A percentile compares a stretch with the other conserved stretches of the same genome.
phyloP scores from a whole-genome alignment of 2,113 vertebrate species.

The Pseudopodoces humilis region DNA sequence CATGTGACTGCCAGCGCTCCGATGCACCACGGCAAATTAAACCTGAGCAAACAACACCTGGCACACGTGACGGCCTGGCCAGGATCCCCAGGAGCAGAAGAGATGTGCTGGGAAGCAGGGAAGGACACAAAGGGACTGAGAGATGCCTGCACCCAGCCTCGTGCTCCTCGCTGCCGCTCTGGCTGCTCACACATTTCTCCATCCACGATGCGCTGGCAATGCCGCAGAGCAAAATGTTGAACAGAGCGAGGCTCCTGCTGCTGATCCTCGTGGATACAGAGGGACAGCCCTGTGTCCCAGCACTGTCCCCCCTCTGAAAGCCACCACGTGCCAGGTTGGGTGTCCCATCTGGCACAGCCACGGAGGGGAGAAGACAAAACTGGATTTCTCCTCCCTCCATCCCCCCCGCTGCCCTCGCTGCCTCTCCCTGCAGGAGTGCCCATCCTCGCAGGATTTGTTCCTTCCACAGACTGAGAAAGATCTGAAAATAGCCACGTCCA shows the following conservation, averaged over 20 bases:
- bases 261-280: background rate
- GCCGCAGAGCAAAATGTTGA: background rate
- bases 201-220: fast-evolving
- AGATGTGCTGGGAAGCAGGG: background rate
- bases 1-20: conserved; percentile 32
- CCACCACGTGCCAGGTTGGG: background rate
- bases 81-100: background rate
- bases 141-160: background rate
- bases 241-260: fast-evolving
- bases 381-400: background rate
- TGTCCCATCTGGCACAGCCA: background rate
- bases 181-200: background rate
- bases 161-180: background rate
- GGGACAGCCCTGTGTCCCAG: background rate
- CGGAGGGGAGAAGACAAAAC: background rate
- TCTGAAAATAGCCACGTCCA: background rate
- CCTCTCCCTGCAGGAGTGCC: background rate
- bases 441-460: background rate
- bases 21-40: conserved; percentile 51
- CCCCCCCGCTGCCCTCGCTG: background rate
- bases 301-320: background rate
- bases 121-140: background rate
- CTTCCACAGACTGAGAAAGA: background rate
- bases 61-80: background rate
- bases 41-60: conserved; percentile 55